Base-by-base conservation (phyloP, 1,140 invertebrate species). In the Asbolus verrucosus region DNA sequence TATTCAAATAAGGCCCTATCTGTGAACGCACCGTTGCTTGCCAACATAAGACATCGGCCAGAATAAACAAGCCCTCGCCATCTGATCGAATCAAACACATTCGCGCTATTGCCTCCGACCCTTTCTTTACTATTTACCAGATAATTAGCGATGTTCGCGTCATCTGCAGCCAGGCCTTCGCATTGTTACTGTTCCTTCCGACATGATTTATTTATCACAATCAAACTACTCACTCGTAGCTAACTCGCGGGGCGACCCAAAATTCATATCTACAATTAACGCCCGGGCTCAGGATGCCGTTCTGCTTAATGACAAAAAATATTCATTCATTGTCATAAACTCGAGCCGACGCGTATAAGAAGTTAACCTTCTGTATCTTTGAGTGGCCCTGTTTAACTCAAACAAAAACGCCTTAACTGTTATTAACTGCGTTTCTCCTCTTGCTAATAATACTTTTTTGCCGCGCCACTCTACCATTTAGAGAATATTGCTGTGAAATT, bases 1-100 rank as follows among this genome's bases (percentile, higher is more conserved):
- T 65, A 74, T 74, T 74, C 73, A 74, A 71, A 74, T 63, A 70
- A 54, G 59, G 11, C 31, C 36, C 67, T 72, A 72, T 72, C 71
- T 66, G 60, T 72, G 43, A 69, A 72, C 70, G 61, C 66, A 69
- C 66, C 39, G 46, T 11, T 72, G 71, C 71, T 54, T 61, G 46
- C 60, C 60, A 63, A 72, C 71, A 65, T 69, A 66, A 69, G 61
- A 72, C 71, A 60, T 69, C 67, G 66, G 60, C 14, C 65, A 63
- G 41, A 24, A 69, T 70, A 69, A 69, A 69, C 50, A 69, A 62
- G 4, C 30, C 16, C 5, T 36, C 11, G 33, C 33, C 33, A 36
- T 36, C 33, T 36, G 33, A 36, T 36, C 33, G 33, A 36, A 36
- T 2, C 4, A 11, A n/a, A n/a, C n/a, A n/a, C n/a, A 13, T 41